Evolutionary conservation across 2,113 vertebrate species (phyloP), one percentile per base, ranked within the genome.

Genomic region (Alces alces): DNA sequence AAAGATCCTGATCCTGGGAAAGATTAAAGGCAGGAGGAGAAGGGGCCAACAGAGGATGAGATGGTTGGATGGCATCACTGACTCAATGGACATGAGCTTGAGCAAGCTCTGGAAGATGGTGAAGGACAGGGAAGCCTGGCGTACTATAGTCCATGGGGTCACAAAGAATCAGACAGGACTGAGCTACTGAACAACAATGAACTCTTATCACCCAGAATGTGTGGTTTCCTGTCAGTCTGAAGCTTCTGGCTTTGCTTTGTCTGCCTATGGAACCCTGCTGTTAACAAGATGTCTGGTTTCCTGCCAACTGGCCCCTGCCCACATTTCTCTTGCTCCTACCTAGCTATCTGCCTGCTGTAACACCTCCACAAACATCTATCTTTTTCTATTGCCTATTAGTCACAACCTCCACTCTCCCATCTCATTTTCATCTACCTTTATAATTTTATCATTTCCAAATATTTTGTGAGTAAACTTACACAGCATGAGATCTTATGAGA

Each of bases 91-190:
- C 33, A 36, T 66, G 64, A 66, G 16, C 33, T n/a, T 66, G 64
- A 66, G 33, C 33, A 66, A 66, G 8, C 17, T 36, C 33, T 66
- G 64, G 8, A 33, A 66, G 33, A 36, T 66, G 64, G 33, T 66
- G 64, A 66, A 21, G 17, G 33, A 66, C 64, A 66, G 8, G 64
- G 33, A 66, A 66, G 33, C 64, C 33, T 66, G 33, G 16, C 2
- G 17, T 66, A 5, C 64, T 66, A 17, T 8, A 66, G 61, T n/a
- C 61, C 61, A 66, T n/a, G 61, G 61, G 30, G 16, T n/a, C 2
- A 0, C 33, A 66, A n/a, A n/a, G 17, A 66, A 17, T 66, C 64
- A 66, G n/a, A 66, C n/a, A 1, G 8, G 8, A 36, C 8, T 66
- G 64, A 66, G 17, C 17, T 66, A 66, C 64, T 66, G 9, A 66